Evolutionary conservation across 2,888 invertebrate genomes (phyloP), one percentile per base, ranked within the genome.

Genomic region (Hololepta plana): DNA sequence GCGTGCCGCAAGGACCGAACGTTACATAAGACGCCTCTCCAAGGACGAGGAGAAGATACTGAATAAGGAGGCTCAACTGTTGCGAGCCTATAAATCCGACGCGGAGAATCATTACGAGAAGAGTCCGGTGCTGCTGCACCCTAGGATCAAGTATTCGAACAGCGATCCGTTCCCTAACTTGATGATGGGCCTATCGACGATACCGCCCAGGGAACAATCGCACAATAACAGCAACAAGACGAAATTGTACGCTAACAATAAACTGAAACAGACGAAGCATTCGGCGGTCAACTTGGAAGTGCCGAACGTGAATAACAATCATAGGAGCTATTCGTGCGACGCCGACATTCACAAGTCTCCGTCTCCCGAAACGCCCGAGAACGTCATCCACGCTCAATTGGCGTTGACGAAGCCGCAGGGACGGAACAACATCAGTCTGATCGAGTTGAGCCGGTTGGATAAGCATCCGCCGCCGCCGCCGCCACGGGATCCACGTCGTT

Each of bases 1-100:
- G 14, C 60, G 81, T 28, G 66, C 71, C 12, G 80, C 81, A 1
- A 62, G 84, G 39, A 82, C 80, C 27, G 82, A 84, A 47, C 62
- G 82, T 28, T 80, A 81, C 43, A 70, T 76, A 29, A 76, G 76
- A 43, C 62, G 82, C 28, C 51, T 79, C 36, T 76, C 74, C 8
- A 62, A 70, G 30, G 77, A 76, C 37, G 74, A 75, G 17, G 73
- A 73, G 43, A 55, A 57, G 32, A 57, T 59, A 36, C 44, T 61
- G 4, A 62, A 62, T 32, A 59, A 59, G 42, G 68, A 68, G 32
- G 46, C 45, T 3, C 39, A 42, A 29, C n/a, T n/a, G n/a, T 29
- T 46, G 12, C 41, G 43, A 33, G 23, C 44, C 15, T 46, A 44
- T 3, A 51, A 49, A 35, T 49, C 47, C 1, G 51, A 52, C 28